A percentile compares a stretch with the other conserved stretches of the same genome.
Conservation (phyloP, 1,140 invertebrate genomes). For the Drosophila azteca region DNA sequence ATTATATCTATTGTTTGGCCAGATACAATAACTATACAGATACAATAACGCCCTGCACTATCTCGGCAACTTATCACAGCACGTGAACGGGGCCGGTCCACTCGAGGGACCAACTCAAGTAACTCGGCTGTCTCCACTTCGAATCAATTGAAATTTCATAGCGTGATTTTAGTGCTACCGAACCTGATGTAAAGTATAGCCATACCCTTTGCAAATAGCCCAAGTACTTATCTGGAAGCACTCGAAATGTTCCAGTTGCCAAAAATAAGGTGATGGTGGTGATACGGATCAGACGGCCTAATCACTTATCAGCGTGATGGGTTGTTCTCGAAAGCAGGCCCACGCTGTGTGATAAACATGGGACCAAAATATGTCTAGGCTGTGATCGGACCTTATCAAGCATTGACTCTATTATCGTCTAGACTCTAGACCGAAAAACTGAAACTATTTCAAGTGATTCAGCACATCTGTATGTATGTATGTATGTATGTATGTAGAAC, state of each 20-base stretch:
- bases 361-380: conserved; percentile 25
- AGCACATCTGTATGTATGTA: no score
- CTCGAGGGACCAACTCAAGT: conserved; percentile 7
- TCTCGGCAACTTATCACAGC: conserved; percentile 8
- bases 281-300: conserved; percentile 22
- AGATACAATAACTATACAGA: neutral
- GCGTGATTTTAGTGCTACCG: conserved; percentile 19
- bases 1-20: conserved; percentile 3
- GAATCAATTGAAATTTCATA: conserved; percentile 20
- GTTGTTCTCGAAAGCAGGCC: conserved; percentile 37
- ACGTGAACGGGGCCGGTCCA: conserved; percentile 6
- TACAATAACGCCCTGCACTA: neutral
- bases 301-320: conserved; percentile 9
- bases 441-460: conserved; percentile 32
- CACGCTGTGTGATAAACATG: conserved; percentile 36
- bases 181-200: neutral
- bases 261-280: conserved; percentile 17
- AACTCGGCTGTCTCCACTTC: conserved; percentile 28
- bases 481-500: neutral
- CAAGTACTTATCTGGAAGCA: conserved; percentile 7
- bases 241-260: conserved; percentile 13
- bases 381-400: conserved; percentile 49
- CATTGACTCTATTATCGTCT: conserved; percentile 57
- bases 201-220: conserved; percentile 1
- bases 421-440: conserved; percentile 30